Conservation (phyloP, 2,888 invertebrate species). For the Ophonus ardosiacus region DNA sequence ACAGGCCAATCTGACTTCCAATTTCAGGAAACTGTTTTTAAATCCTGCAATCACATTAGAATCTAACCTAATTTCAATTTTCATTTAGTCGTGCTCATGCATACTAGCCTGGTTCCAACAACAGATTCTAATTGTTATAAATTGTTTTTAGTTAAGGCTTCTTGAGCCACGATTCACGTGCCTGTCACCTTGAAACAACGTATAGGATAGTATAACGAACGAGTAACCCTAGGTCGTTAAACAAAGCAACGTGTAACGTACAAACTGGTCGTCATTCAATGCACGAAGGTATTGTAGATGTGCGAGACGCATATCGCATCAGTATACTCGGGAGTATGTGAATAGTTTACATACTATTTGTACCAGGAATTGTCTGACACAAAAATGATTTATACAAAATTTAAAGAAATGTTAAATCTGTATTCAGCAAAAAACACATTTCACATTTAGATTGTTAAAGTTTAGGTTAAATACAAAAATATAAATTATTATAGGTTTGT, state of each 20-base stretch:
- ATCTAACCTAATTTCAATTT: too few relatives aligned
- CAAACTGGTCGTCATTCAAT: conserved; percentile 1
- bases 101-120: too few relatives aligned
- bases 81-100: too few relatives aligned
- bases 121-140: too few relatives aligned
- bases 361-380: not conserved
- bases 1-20: too few relatives aligned
- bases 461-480: too few relatives aligned
- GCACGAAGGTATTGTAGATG: conserved; percentile 27
- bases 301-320: conserved; percentile 13
- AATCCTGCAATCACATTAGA: too few relatives aligned
- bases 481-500: too few relatives aligned
- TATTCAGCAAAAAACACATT: too few relatives aligned
- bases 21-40: too few relatives aligned
- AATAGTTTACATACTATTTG: not conserved
- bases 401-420: too few relatives aligned
- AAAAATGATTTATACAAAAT: not conserved
- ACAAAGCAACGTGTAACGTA: conserved; percentile 27
- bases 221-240: conserved; percentile 36
- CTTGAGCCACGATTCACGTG: not conserved
- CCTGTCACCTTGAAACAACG: conserved; percentile 8
- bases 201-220: not conserved
- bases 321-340: not conserved
- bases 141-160: not conserved
- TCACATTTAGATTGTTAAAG: too few relatives aligned